Evolutionary conservation across 2,113 vertebrate genomes (phyloP).

Genomic region (Hippocampus mohnikei): DNA sequence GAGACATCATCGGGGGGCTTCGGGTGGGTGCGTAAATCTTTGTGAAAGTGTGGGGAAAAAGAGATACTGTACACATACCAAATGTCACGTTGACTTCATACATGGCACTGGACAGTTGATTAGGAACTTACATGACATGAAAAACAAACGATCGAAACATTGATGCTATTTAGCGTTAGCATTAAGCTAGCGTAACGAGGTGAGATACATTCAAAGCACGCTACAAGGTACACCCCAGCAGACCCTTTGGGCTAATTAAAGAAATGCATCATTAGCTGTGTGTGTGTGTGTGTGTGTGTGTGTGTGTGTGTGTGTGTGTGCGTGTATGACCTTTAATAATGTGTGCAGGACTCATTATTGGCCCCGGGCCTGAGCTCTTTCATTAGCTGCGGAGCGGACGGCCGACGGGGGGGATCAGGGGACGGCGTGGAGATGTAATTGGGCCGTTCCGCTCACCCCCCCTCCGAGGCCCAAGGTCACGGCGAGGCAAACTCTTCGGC

Average conservation of each 20-base stretch:
- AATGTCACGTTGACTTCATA: neutral
- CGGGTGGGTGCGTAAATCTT: slow-evolving; percentile 46
- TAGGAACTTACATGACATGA: neutral
- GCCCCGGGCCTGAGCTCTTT: slow-evolving; percentile 62
- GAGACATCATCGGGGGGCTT: slow-evolving; percentile 46
- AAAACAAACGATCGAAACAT: too few relatives aligned
- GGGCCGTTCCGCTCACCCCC: slow-evolving; percentile 67
- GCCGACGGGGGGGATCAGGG: slow-evolving; percentile 54
- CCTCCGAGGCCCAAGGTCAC: slow-evolving; percentile 67
- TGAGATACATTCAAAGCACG: slow-evolving; percentile 10
- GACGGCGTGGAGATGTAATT: slow-evolving; percentile 69
- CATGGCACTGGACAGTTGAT: neutral
- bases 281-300: slow-evolving; percentile 13
- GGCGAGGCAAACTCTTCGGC: slow-evolving; percentile 45
- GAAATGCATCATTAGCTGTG: slow-evolving; percentile 12
- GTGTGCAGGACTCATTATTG: slow-evolving; percentile 58
- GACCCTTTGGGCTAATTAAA: slow-evolving; percentile 60
- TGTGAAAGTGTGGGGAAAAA: slow-evolving; percentile 13
- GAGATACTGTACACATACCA: neutral
- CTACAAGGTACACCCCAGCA: neutral
- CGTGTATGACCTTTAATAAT: slow-evolving; percentile 20
- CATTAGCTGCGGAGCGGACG: slow-evolving; percentile 62
- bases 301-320: slow-evolving; percentile 10
- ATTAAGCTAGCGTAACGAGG: too few relatives aligned
- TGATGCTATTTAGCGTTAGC: too few relatives aligned